A percentile compares a stretch with the other conserved stretches of the same genome.
These are phyloP conservation scores for Hyposoter dolosus DNA, from an alignment of 2,888 invertebrate genomes.

Conservation along the genomic window DNA sequence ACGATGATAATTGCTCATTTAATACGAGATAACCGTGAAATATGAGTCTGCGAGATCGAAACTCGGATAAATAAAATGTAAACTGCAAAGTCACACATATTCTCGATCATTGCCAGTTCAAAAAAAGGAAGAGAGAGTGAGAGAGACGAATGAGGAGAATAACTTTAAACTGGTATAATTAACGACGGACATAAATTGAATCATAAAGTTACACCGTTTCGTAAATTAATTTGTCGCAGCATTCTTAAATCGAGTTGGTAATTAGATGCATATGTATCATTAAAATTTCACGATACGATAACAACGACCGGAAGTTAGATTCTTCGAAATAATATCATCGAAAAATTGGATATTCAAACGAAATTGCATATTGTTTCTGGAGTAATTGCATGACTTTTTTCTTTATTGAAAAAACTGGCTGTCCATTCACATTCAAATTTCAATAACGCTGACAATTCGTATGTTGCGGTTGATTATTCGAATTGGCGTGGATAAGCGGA, in stretches of 20 bases:
- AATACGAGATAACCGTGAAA: constrained; percentile 30
- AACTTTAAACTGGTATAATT: constrained; percentile 29
- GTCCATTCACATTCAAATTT: background rate
- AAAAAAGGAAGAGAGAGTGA: background rate
- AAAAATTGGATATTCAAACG: background rate
- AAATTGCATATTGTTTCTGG: background rate
- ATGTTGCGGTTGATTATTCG: background rate
- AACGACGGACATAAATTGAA: constrained; percentile 14
- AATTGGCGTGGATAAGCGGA: background rate
- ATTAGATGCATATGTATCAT: background rate
- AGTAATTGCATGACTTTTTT: background rate
- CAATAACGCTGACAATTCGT: background rate
- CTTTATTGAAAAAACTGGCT: background rate
- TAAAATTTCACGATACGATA: background rate
- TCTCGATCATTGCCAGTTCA: constrained; percentile 21
- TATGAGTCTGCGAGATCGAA: constrained; percentile 44
- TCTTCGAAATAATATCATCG: background rate
- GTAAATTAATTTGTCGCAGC: constrained; percentile 15
- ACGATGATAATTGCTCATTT: constrained; percentile 36
- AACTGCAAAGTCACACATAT: constrained; percentile 19
- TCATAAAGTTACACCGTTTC: constrained; percentile 18
- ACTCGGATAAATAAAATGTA: constrained; percentile 16
- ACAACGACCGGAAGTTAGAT: background rate
- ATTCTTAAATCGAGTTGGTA: constrained; percentile 1
- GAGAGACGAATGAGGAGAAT: constrained; percentile 2